phyloP scores from a whole-genome alignment of 2,888 invertebrate genomes.

The Aphodius sticticus region DNA sequence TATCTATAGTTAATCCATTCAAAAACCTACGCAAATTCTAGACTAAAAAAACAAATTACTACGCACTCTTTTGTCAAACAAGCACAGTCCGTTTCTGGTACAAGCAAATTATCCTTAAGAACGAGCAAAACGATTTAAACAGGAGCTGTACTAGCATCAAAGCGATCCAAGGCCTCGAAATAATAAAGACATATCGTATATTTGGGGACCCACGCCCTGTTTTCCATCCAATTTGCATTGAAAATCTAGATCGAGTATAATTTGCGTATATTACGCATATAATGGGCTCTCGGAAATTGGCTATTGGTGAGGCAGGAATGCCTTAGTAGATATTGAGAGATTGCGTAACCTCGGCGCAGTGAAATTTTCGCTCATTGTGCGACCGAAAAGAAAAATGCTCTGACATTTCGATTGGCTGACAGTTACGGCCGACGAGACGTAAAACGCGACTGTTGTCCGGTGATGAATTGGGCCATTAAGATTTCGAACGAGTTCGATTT shows the following conservation, averaged over 20 bases:
- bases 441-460: not conserved
- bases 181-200: not conserved
- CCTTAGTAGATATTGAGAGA: not conserved
- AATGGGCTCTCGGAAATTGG: not conserved
- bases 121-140: not conserved
- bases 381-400: not conserved
- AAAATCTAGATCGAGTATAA: not conserved
- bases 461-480: not conserved
- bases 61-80: not conserved
- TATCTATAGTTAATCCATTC: not conserved
- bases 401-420: conserved; percentile 4
- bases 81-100: not conserved
- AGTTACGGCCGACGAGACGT: not conserved
- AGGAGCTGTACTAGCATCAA: not conserved
- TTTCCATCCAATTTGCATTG: not conserved
- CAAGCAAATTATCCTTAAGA: not conserved
- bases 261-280: conserved; percentile 4
- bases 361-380: not conserved
- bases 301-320: not conserved
- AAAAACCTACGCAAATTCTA: not conserved
- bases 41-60: not conserved
- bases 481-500: not conserved
- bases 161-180: not conserved
- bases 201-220: not conserved
- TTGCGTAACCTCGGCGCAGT: not conserved